Conservation (phyloP, 2,797 vertebrate genomes). For the Takifugu rubripes region DNA sequence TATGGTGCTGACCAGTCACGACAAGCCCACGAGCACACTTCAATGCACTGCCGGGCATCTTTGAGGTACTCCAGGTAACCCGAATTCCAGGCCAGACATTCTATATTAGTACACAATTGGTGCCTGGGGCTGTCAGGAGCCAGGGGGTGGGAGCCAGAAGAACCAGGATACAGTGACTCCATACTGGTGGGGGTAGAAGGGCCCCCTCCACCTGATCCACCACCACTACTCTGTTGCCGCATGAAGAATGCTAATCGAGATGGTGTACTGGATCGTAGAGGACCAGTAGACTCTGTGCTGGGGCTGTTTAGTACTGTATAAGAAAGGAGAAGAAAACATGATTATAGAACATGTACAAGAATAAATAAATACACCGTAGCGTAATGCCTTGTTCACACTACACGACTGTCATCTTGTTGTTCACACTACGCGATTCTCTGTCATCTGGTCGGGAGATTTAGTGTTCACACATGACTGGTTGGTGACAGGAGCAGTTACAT, state of each 20-base stretch:
- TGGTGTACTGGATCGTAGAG: constrained; percentile 84
- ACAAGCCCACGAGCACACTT: constrained; percentile 87
- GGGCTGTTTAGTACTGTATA: constrained; percentile 81
- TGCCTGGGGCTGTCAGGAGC: constrained; percentile 81
- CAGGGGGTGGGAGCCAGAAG: constrained; percentile 43
- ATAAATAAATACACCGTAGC: too few relatives aligned
- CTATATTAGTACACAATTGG: constrained; percentile 51
- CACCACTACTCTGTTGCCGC: constrained; percentile 79
- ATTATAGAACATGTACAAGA: too few relatives aligned
- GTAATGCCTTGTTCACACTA: too few relatives aligned
- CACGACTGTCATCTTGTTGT: too few relatives aligned
- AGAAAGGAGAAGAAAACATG: neutral
- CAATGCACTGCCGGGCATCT: constrained; percentile 83
- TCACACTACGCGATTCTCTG: too few relatives aligned
- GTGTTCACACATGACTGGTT: too few relatives aligned
- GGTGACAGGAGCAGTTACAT: too few relatives aligned
- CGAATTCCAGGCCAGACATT: constrained; percentile 81
- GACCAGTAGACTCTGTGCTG: constrained; percentile 76
- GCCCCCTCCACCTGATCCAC: constrained; percentile 48
- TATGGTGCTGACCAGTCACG: constrained; percentile 92
- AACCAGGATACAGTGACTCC: constrained; percentile 56
- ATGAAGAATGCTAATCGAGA: constrained; percentile 92
- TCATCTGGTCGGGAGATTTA: too few relatives aligned
- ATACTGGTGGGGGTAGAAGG: constrained; percentile 43
- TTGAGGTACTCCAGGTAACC: constrained; percentile 93